Evolutionary conservation across 2,888 invertebrate genomes (phyloP).

Genomic region (Eilema griseolum): DNA sequence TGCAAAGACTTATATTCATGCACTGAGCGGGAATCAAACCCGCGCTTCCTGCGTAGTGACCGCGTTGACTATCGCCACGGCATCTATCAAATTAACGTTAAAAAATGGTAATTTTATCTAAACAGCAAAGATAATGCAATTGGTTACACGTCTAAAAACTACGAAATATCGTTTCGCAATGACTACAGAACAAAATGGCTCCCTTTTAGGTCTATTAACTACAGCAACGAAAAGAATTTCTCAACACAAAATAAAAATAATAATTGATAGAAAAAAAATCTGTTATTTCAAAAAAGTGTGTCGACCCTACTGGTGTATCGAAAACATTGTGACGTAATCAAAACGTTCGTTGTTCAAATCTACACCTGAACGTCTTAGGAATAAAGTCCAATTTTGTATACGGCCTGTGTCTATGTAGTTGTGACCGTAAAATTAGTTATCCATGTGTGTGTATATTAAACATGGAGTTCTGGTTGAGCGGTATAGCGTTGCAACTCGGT

Average conservation of each 20-base stretch:
- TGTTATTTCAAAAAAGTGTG: constrained; percentile 26
- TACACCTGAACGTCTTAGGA: rapidly evolving
- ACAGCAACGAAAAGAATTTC: constrained; percentile 15
- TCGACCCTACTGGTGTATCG: constrained; percentile 43
- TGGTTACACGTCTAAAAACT: background rate
- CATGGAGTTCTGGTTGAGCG: constrained; percentile 55
- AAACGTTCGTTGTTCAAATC: background rate
- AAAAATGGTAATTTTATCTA: background rate
- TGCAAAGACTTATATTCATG: too few relatives aligned
- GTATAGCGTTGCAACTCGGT: constrained; percentile 65
- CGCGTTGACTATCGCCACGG: too few relatives aligned
- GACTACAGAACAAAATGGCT: background rate
- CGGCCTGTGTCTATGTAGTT: constrained; percentile 41
- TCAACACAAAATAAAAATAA: constrained; percentile 17
- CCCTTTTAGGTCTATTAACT: constrained; percentile 3
- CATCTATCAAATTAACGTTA: background rate
- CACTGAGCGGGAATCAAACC: too few relatives aligned
- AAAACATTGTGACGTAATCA: constrained; percentile 35
- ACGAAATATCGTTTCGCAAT: constrained; percentile 9
- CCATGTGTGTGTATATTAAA: constrained; percentile 76
- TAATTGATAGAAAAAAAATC: constrained; percentile 12
- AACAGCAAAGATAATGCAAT: background rate
- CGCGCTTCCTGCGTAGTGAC: too few relatives aligned
- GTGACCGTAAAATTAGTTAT: constrained; percentile 71
- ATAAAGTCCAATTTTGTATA: constrained; percentile 25